Base-by-base conservation (phyloP, 2,113 vertebrate genomes). In the Crotalus tigris region DNA sequence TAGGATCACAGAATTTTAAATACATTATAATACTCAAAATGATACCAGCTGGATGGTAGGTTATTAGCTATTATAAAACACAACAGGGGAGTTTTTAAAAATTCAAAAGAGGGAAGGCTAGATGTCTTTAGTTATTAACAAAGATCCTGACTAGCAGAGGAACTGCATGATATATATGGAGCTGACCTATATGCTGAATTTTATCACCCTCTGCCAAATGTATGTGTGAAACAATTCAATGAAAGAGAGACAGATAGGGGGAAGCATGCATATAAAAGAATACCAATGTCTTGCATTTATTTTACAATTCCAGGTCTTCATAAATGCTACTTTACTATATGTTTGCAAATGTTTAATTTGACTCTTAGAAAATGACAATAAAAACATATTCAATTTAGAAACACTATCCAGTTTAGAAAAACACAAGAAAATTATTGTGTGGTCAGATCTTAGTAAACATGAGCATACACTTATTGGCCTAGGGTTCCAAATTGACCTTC, bases 21-120 rank as follows among this genome's bases (percentile, higher is more conserved):
- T 39, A 24, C 26, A 46, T 19, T 69, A 11, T 85, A 94, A 95
- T 39, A 88, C 23, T 53, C 96, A 93, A 44, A 39, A 58, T 19
- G 5, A 17, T 90, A 87, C 81, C 94, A 94, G 69, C 33, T 81
- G 33, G 33, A 39, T 81, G 33, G 15, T 81, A 81, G 69, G 69
- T 81, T 81, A 81, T 81, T 81, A 19, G 2, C 69, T 81, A 81
- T 39, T 39, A 39, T 81, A 81, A 81, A 81, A 81, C n/a, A 39
- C n/a, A 81, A 81, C 69, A 81, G n/a, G 69, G 13, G 69, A 39
- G 69, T 21, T 81, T 81, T 81, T 21, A 3, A 21, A 39, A 81
- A 81, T 21, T 81, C 17, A 39, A 39, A 15, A 39, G 15, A 81
- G 69, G 69, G 69, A 81, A 81, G 33, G 69, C 19, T 81, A 39